Evolutionary conservation across 2,888 invertebrate genomes (phyloP).

Genomic region (Neoitamus cyanurus): DNA sequence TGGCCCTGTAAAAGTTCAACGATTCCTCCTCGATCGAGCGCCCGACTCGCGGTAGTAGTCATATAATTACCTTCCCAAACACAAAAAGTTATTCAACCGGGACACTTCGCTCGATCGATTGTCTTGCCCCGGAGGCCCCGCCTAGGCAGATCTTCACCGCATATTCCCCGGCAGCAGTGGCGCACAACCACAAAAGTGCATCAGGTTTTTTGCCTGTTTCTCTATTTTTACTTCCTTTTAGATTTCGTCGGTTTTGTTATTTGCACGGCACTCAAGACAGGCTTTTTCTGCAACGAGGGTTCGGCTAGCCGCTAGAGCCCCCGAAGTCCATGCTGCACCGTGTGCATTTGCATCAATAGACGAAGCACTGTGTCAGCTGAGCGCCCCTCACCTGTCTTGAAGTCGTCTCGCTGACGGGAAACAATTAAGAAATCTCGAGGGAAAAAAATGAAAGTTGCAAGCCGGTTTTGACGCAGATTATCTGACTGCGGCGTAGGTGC

Average conservation of each 20-base stretch:
- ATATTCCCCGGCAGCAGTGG: neutral
- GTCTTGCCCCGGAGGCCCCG: neutral
- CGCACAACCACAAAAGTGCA: neutral
- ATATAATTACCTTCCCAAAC: slow-evolving; percentile 9
- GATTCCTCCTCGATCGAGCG: neutral
- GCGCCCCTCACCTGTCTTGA: neutral
- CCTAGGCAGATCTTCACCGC: neutral
- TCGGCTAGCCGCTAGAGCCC: neutral
- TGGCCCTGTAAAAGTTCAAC: slow-evolving; percentile 36
- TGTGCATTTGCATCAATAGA: neutral
- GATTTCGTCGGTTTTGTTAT: neutral
- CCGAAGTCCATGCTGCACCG: neutral
- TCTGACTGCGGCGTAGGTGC: neutral
- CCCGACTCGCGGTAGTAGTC: neutral
- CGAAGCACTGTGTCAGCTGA: neutral
- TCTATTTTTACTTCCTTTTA: neutral
- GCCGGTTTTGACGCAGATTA: neutral
- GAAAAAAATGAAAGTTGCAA: neutral
- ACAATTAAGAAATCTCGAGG: neutral
- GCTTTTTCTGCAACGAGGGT: neutral
- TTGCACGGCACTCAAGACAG: neutral
- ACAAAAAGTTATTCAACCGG: slow-evolving; percentile 41
- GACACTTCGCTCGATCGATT: slow-evolving; percentile 41
- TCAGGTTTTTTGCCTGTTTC: neutral
- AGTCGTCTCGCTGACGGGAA: neutral